A percentile compares a stretch with the other conserved stretches of the same genome.
These are phyloP conservation scores for Rhabdornis inornatus DNA, from an alignment of 2,113 vertebrate genomes.

Conservation along the genomic window DNA sequence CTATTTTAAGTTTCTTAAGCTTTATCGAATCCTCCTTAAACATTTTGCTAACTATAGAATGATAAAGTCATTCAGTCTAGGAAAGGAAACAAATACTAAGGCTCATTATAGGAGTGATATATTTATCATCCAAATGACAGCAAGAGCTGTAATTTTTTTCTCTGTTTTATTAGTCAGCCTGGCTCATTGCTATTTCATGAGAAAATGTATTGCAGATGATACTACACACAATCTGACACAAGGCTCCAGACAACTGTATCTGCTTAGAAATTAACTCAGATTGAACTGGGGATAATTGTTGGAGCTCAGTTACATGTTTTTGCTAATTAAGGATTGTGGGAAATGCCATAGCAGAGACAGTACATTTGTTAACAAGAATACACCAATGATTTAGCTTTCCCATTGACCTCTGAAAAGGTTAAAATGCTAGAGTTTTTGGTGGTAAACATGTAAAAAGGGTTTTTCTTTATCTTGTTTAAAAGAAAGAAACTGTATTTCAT, in stretches of 20 bases:
- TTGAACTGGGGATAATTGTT: slow-evolving; percentile 46
- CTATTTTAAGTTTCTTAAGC: background rate
- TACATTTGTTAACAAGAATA: slow-evolving; percentile 56
- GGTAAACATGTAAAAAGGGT: background rate
- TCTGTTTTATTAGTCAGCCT: background rate
- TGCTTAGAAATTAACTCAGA: slow-evolving; percentile 45
- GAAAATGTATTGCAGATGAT: background rate
- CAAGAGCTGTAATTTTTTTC: background rate
- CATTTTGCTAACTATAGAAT: background rate
- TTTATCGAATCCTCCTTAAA: background rate
- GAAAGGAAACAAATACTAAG: background rate
- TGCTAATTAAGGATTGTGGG: slow-evolving; percentile 58
- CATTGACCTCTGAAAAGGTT: slow-evolving; percentile 1
- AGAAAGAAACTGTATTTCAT: background rate
- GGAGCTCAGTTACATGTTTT: slow-evolving; percentile 27
- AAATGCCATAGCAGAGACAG: slow-evolving; percentile 39
- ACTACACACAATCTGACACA: background rate
- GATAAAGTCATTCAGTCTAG: background rate
- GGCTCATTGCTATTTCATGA: background rate
- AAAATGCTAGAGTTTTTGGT: background rate
- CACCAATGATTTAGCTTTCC: background rate
- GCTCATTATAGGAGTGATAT: background rate
- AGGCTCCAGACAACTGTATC: slow-evolving; percentile 32
- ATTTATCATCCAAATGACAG: background rate
- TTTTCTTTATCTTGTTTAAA: background rate